Base-by-base conservation (phyloP, 92 coral and sea anemone genomes). In the Isaurus tuberculatus region DNA sequence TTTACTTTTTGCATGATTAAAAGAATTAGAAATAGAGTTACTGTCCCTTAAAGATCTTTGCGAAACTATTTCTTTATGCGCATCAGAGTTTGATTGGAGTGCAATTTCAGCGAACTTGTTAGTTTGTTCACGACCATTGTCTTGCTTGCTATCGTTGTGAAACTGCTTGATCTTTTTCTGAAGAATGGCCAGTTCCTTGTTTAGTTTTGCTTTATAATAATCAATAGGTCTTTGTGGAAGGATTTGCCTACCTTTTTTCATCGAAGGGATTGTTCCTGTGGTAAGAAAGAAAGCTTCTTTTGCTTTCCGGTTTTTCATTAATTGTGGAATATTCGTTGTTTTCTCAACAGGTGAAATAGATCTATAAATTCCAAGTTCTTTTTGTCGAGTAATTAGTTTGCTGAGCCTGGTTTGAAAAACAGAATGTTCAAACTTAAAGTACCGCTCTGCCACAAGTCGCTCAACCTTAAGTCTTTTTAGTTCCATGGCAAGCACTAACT, bases 381-480 rank as follows among this genome's bases (percentile, higher is more conserved):
- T 88, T 83, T 96, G 99, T 37, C 93, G 93, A 15, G 83, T 72
- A 8, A 92, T 17, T 34, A 96, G 73, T 64, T 84, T 90, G 19
- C 84, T 84, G 0, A 83, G 88, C 9, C 90, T 90, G 65, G 86
- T 90, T 49, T 79, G 80, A 46, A 96, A 61, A 0, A 96, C 81
- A 4, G 96, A 84, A 73, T 78, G 93, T 84, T 96, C 99, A 58
- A 94, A 94, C 14, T 61, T 55, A 69, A 91, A 91, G 49, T 89
- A 94, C 70, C 94, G 83, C 55, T 94, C 93, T 1, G 90, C 60
- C 85, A 94, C 91, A 36, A 91, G 90, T 79, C 86, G 82, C 79
- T 94, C 95, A 79, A 90, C 91, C 48, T 89, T 90, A 20, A 96
- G 75, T 2, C 97, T 85, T 60, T 94, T 94, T 42, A 96, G 93